phyloP scores from a whole-genome alignment of 2,888 invertebrate genomes.

The Lycaena phlaeas region DNA sequence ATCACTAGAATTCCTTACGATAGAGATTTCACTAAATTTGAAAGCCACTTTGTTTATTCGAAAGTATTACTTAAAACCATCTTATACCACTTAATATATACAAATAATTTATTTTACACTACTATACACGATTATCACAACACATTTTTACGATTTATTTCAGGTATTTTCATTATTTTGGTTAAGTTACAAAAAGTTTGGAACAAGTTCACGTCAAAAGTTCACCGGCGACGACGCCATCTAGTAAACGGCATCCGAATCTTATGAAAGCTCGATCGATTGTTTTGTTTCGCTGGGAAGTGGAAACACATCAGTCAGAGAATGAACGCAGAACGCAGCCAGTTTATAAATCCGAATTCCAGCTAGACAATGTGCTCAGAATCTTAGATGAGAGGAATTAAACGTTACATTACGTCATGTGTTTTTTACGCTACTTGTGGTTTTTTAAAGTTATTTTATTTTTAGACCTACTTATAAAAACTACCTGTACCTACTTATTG shows the following conservation, averaged over 20 bases:
- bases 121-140: slow-evolving; percentile 10
- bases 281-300: too few relatives aligned
- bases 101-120: slow-evolving; percentile 1
- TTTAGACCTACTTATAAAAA: too few relatives aligned
- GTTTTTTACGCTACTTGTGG: too few relatives aligned
- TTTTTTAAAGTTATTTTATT: too few relatives aligned
- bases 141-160: slow-evolving; percentile 26
- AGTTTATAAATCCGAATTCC: slow-evolving; percentile 28
- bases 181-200: slow-evolving; percentile 61
- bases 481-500: too few relatives aligned
- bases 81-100: background rate
- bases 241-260: slow-evolving; percentile 48
- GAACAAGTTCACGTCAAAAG: slow-evolving; percentile 72
- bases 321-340: slow-evolving; percentile 43
- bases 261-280: slow-evolving; percentile 53
- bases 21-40: slow-evolving; percentile 12
- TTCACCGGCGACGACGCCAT: slow-evolving; percentile 54
- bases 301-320: slow-evolving; percentile 25
- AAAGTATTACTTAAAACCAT: background rate
- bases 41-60: slow-evolving; percentile 3
- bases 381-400: slow-evolving; percentile 29
- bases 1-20: slow-evolving; percentile 28
- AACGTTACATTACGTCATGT: background rate
- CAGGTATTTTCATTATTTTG: slow-evolving; percentile 69
- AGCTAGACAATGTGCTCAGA: slow-evolving; percentile 23